phyloP scores from a whole-genome alignment of 2,888 invertebrate genomes.

The Prosopocoilus inquinatus region DNA sequence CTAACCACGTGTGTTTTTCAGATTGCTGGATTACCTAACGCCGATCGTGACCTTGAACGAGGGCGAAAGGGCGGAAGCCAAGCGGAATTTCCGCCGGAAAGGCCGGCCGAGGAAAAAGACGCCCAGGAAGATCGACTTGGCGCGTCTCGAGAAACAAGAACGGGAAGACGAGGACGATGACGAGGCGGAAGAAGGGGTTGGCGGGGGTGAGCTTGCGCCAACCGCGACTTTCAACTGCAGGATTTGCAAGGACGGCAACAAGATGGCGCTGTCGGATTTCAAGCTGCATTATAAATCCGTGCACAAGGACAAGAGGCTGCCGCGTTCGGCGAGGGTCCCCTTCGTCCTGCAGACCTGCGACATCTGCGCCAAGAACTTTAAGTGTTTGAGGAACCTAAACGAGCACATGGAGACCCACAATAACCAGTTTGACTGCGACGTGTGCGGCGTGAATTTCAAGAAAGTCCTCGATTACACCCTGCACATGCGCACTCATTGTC shows the following conservation, averaged over 20 bases:
- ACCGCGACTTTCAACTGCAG: conserved; percentile 14
- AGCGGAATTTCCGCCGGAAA: not conserved
- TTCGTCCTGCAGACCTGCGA: conserved; percentile 40
- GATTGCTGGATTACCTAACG: conserved; percentile 41
- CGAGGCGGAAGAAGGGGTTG: conserved; percentile 7
- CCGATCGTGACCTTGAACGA: conserved; percentile 44
- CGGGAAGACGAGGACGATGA: conserved; percentile 8
- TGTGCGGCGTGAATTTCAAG: conserved; percentile 45
- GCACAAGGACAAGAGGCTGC: conserved; percentile 38
- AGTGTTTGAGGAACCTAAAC: conserved; percentile 38
- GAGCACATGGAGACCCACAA: conserved; percentile 48
- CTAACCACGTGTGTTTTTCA: conserved; percentile 33
- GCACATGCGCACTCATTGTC: conserved; percentile 44
- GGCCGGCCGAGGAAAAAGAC: not conserved
- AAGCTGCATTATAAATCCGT: conserved; percentile 19
- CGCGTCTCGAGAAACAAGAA: conserved; percentile 8
- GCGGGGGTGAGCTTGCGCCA: conserved; percentile 4
- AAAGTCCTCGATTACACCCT: conserved; percentile 45
- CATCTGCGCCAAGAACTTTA: conserved; percentile 45
- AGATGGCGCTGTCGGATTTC: conserved; percentile 10
- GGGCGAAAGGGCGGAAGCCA: not conserved
- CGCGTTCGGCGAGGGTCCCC: conserved; percentile 32
- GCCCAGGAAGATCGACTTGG: conserved; percentile 4
- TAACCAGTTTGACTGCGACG: conserved; percentile 45
- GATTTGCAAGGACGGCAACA: conserved; percentile 8